phyloP scores from a whole-genome alignment of 2,797 vertebrate species.

The Protosalanx chinensis region DNA sequence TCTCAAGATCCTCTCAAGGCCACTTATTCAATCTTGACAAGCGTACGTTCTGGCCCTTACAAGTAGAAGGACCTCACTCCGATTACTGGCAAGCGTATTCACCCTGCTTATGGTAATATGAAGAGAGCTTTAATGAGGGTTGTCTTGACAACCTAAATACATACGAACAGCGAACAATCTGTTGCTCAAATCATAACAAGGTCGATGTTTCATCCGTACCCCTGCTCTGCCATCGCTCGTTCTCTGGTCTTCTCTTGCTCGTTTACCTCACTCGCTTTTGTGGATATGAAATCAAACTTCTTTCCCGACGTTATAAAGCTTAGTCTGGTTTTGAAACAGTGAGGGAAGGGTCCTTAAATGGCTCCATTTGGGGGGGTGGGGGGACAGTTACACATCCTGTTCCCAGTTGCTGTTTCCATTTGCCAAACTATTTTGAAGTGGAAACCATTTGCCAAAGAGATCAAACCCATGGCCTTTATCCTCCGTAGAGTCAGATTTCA shows the following conservation, averaged over 20 bases:
- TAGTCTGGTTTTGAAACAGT: constrained; percentile 34
- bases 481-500: constrained; percentile 23
- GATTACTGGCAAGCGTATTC: constrained; percentile 24
- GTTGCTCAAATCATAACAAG: constrained; percentile 35
- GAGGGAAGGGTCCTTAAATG: constrained; percentile 17
- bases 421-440: neutral
- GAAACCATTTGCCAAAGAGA: constrained; percentile 36
- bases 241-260: constrained; percentile 3
- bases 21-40: constrained; percentile 48
- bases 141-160: constrained; percentile 24
- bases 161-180: constrained; percentile 2
- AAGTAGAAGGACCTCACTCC: constrained; percentile 24
- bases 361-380: constrained; percentile 19
- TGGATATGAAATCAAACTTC: neutral
- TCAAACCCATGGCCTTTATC: constrained; percentile 47
- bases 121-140: constrained; percentile 41
- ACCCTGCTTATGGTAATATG: constrained; percentile 39
- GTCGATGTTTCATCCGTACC: constrained; percentile 9
- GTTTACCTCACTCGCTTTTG: neutral
- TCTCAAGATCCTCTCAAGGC: constrained; percentile 34
- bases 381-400: no score
- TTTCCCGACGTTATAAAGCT: constrained; percentile 36
- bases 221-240: neutral
- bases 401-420: no score
- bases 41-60: constrained; percentile 30